phyloP scores from a whole-genome alignment of 2,888 invertebrate genomes.

The Tromatobia lineatoria region DNA sequence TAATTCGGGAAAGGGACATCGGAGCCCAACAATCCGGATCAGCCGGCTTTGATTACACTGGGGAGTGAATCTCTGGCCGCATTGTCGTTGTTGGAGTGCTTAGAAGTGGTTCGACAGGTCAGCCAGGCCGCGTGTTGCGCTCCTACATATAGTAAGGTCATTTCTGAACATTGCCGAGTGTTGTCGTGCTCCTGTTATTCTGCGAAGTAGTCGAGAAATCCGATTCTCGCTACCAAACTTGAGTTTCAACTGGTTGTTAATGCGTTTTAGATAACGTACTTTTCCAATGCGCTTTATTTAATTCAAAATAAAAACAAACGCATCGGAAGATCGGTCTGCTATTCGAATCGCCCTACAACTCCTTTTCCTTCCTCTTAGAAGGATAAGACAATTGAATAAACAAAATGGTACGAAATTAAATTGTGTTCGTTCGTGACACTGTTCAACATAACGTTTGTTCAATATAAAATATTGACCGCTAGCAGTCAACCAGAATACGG shows the following conservation, averaged over 20 bases:
- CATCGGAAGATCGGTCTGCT: too few relatives aligned
- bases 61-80: constrained; percentile 18
- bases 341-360: too few relatives aligned
- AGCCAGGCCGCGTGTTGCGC: not conserved
- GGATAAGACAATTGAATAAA: too few relatives aligned
- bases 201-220: not conserved
- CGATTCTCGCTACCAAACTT: constrained; percentile 12
- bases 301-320: too few relatives aligned
- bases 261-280: too few relatives aligned
- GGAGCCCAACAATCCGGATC: constrained; percentile 57
- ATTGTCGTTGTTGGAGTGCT: constrained; percentile 3
- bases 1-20: constrained; percentile 54
- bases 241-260: not conserved
- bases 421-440: too few relatives aligned
- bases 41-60: constrained; percentile 63
- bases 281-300: too few relatives aligned
- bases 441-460: too few relatives aligned
- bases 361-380: too few relatives aligned
- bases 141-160: constrained; percentile 12
- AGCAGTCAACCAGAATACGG: too few relatives aligned
- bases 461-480: not conserved
- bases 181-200: not conserved
- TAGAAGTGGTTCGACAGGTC: constrained; percentile 22
- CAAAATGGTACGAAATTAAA: too few relatives aligned
- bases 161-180: constrained; percentile 24